A percentile compares a stretch with the other conserved stretches of the same genome.
These are phyloP conservation scores for Lampris megalopsis DNA, from an alignment of 2,113 vertebrate species.

Conservation along the genomic window DNA sequence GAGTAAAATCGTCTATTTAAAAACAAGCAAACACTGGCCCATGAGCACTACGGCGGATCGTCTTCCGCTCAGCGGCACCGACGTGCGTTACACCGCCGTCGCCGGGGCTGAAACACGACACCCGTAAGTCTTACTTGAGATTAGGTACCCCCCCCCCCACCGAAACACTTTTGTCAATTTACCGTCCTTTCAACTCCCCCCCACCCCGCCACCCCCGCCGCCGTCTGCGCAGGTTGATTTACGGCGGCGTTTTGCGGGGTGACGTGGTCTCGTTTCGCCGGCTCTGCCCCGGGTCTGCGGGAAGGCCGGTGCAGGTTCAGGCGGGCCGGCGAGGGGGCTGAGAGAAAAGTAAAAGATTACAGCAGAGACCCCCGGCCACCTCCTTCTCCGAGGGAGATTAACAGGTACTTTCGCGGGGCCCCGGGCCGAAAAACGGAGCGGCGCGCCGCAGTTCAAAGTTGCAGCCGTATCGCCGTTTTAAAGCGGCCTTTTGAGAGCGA, in stretches of 20 bases:
- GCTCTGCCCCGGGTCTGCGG: conserved; percentile 47
- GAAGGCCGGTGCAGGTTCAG: conserved; percentile 29
- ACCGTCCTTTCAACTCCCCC: conserved; percentile 1
- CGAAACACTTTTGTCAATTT: background rate
- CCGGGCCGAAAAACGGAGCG: conserved; percentile 27
- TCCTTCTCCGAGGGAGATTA: conserved; percentile 12
- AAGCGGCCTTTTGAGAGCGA: conserved; percentile 56
- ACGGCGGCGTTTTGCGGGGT: background rate
- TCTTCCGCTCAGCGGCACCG: conserved; percentile 19
- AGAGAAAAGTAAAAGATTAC: conserved; percentile 32
- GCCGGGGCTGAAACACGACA: background rate
- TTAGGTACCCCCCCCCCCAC: background rate
- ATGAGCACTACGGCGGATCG: background rate
- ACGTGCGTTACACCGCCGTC: background rate
- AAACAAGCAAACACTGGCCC: no score
- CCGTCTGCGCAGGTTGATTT: conserved; percentile 1
- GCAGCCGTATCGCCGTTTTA: conserved; percentile 48
- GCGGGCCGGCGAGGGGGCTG: conserved; percentile 10
- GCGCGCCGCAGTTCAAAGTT: conserved; percentile 51
- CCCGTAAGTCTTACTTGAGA: background rate
- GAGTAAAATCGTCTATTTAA: no score
- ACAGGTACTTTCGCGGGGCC: conserved; percentile 55
- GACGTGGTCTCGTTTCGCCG: background rate
- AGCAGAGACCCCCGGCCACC: background rate
- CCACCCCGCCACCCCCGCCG: no score